Conservation (phyloP, 2,113 vertebrate species). For the Pogonocichla stellata region DNA sequence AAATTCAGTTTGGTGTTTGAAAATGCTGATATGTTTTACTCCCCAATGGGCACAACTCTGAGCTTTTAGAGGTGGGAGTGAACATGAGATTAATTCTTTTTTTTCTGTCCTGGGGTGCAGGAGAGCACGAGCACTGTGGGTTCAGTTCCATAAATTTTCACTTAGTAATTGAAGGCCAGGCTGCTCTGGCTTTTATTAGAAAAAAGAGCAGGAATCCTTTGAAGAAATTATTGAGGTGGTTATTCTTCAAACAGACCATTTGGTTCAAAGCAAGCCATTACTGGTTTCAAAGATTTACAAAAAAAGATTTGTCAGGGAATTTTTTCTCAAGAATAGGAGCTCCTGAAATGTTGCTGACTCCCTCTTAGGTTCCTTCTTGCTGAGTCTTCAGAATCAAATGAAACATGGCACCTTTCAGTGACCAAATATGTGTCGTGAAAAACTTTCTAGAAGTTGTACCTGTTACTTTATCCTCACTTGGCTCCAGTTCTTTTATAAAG, state of each 20-base stretch:
- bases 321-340: background rate
- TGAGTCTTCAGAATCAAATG: background rate
- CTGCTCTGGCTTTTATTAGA: background rate
- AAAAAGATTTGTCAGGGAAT: background rate
- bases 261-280: background rate
- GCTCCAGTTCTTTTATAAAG: background rate
- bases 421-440: background rate
- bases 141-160: background rate
- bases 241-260: background rate
- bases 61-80: background rate
- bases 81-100: background rate
- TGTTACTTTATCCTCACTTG: background rate
- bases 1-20: background rate
- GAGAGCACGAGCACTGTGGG: background rate
- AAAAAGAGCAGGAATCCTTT: background rate
- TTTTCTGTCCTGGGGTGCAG: background rate
- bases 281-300: background rate
- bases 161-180: background rate
- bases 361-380: background rate
- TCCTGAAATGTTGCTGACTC: background rate
- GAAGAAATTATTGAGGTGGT: background rate
- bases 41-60: background rate
- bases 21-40: accelerated
- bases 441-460: background rate
- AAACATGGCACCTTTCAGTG: background rate